These are phyloP conservation scores for Plecturocebus donacophilus DNA, from an alignment of 2,113 vertebrate genomes.

Conservation along the genomic window DNA sequence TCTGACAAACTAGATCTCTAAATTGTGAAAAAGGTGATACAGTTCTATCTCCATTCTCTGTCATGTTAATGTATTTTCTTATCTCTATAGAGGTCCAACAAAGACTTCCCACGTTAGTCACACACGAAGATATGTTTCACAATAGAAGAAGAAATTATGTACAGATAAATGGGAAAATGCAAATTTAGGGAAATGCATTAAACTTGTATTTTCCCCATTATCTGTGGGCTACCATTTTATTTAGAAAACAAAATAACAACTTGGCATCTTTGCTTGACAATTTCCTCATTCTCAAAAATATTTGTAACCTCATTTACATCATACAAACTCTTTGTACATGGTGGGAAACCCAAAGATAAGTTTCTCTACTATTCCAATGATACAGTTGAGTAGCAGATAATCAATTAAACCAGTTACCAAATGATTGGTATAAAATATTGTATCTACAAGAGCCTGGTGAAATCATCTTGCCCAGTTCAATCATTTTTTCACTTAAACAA, in stretches of 20 bases:
- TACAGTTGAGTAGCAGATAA: neutral
- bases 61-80: neutral
- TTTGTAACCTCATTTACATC: neutral
- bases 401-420: neutral
- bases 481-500: neutral
- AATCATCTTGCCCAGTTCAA: neutral
- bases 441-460: neutral
- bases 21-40: neutral
- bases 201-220: neutral
- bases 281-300: conserved; percentile 14
- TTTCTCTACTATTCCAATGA: neutral
- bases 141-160: conserved; percentile 33
- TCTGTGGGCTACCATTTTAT: neutral
- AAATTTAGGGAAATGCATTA: neutral
- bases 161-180: too few species aligned
- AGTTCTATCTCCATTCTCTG: neutral
- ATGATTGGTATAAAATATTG: neutral
- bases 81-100: conserved; percentile 4
- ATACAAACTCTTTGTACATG: neutral
- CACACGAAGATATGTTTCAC: conserved; percentile 49
- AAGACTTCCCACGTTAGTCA: conserved; percentile 11
- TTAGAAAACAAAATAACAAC: neutral
- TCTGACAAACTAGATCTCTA: neutral
- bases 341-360: neutral
- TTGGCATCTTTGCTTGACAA: neutral